Evolutionary conservation across 2,888 invertebrate genomes (phyloP).

Genomic region (Dinocampus coccinellae): DNA sequence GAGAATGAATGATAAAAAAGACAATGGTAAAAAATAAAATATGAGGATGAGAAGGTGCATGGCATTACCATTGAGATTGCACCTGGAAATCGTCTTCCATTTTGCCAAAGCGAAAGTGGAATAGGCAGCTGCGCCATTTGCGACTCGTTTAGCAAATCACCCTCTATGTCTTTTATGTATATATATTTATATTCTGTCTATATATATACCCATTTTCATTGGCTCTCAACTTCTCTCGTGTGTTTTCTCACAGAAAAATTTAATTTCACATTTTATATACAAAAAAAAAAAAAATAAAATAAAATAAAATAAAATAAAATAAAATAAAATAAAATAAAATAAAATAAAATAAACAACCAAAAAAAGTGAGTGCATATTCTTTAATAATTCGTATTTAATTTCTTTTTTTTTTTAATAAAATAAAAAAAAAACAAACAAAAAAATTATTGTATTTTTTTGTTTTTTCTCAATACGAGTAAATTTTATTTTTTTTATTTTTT

Average conservation of each 20-base stretch:
- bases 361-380: too few species aligned
- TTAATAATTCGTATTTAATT: background rate
- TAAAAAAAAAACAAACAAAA: too few species aligned
- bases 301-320: too few species aligned
- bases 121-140: conserved; percentile 38
- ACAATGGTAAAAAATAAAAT: conserved; percentile 2
- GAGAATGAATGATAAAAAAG: background rate
- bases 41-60: conserved; percentile 13
- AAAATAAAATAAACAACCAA: too few species aligned
- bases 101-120: conserved; percentile 32
- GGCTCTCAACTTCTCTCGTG: background rate
- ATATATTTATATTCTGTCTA: background rate
- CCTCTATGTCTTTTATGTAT: conserved; percentile 6
- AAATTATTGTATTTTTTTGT: too few species aligned
- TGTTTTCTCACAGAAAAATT: too few species aligned
- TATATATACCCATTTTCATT: conserved; percentile 8
- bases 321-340: too few species aligned
- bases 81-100: conserved; percentile 33
- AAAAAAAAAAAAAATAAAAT: too few species aligned
- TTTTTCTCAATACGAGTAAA: too few species aligned
- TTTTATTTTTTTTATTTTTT: background rate
- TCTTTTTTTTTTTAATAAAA: too few species aligned
- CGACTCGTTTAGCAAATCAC: conserved; percentile 31
- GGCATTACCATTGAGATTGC: conserved; percentile 40
- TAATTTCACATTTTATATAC: too few species aligned